Conservation (phyloP, 2,888 invertebrate species). For the Phragmatobia fuliginosa region DNA sequence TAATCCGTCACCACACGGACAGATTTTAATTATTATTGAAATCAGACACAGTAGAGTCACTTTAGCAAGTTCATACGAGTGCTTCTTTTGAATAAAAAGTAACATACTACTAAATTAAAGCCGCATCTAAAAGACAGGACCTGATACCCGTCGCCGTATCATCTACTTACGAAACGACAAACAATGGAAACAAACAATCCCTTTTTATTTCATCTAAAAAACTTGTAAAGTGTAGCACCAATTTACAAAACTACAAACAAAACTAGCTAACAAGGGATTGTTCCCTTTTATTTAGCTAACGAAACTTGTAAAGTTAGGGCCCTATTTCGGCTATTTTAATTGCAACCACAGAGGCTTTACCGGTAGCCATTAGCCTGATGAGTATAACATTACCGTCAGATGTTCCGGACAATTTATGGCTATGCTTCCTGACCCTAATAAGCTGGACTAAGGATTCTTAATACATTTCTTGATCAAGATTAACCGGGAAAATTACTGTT, state of each 20-base stretch:
- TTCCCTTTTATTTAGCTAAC: background rate
- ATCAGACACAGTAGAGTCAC: no score
- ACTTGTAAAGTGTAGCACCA: no score
- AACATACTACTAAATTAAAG: background rate
- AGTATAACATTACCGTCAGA: conserved; percentile 19
- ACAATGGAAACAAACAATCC: no score
- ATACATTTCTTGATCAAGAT: conserved; percentile 23
- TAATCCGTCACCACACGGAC: no score
- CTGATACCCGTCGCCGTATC: background rate
- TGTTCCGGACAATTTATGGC: conserved; percentile 18
- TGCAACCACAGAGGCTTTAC: conserved; percentile 12
- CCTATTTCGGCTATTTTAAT: conserved; percentile 17
- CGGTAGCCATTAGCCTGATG: conserved; percentile 10
- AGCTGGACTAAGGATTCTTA: conserved; percentile 14
- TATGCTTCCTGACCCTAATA: conserved; percentile 18
- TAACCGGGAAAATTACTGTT: conserved; percentile 11
- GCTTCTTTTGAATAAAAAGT: no score
- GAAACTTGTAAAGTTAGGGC: conserved; percentile 2
- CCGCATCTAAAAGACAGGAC: background rate
- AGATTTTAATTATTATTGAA: no score
- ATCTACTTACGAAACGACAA: no score
- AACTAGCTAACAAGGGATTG: background rate
- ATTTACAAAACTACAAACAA: background rate
- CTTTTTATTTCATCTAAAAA: no score
- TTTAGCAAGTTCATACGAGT: no score